Conservation (phyloP, 64 coral and sea anemone species). For the Trachythela sp. region DNA sequence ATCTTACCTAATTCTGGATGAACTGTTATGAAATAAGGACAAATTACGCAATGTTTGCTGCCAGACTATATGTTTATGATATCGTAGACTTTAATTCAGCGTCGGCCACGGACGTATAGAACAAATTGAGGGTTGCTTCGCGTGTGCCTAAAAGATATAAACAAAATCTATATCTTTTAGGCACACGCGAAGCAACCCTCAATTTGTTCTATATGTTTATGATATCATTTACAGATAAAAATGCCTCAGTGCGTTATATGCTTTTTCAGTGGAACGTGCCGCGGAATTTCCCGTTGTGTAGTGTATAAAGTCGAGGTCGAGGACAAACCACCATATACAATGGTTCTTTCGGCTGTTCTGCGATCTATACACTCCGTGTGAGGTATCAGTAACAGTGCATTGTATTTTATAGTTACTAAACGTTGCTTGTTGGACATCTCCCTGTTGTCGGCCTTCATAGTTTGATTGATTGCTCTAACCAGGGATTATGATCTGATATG, state of each 20-base stretch:
- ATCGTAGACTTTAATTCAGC: too few species aligned
- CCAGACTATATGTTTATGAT: too few species aligned
- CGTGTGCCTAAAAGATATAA: too few species aligned
- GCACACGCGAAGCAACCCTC: too few species aligned
- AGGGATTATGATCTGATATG: background rate
- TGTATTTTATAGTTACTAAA: background rate
- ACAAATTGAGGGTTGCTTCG: too few species aligned
- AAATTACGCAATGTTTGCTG: too few species aligned
- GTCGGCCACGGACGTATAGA: too few species aligned
- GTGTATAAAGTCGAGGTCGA: background rate
- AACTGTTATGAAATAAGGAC: too few species aligned
- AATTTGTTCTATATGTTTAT: background rate
- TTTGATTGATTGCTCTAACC: background rate
- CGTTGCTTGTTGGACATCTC: background rate
- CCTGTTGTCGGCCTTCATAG: background rate
- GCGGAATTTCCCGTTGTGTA: background rate
- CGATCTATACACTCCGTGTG: background rate
- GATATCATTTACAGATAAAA: background rate
- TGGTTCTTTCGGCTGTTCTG: background rate
- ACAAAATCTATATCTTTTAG: too few species aligned
- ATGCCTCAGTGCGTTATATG: background rate
- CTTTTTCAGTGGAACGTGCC: background rate
- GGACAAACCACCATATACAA: background rate
- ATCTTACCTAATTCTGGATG: too few species aligned
- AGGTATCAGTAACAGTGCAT: background rate